A percentile compares a stretch with the other conserved stretches of the same genome.
These are phyloP conservation scores for Crematogaster levior DNA, from an alignment of 2,888 invertebrate species.

Conservation along the genomic window DNA sequence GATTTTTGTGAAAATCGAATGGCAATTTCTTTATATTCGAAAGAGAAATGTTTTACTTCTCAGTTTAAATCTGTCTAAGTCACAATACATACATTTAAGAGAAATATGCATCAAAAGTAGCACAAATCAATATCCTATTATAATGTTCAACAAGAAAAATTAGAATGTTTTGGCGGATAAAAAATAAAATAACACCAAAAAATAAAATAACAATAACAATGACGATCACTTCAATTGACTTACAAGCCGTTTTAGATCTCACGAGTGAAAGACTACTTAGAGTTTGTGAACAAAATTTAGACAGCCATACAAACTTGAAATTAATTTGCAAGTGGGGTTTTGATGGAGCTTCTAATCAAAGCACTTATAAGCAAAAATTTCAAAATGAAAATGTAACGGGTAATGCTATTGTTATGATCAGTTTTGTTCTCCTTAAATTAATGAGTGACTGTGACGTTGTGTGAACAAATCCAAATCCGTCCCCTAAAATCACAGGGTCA, in stretches of 20 bases:
- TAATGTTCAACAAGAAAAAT: slow-evolving; percentile 20
- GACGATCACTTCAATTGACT: neutral
- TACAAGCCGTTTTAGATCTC: neutral
- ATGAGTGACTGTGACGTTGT: neutral
- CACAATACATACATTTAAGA: slow-evolving; percentile 13
- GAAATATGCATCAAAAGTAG: slow-evolving; percentile 3
- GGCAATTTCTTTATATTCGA: neutral
- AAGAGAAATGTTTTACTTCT: slow-evolving; percentile 17
- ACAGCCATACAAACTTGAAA: too few species aligned
- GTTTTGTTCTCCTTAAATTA: slow-evolving; percentile 27
- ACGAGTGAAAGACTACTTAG: neutral
- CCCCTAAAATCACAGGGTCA: too few species aligned
- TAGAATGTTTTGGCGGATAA: too few species aligned
- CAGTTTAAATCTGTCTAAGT: slow-evolving; percentile 6
- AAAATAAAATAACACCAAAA: too few species aligned
- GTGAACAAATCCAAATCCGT: slow-evolving; percentile 15
- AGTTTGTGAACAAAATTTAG: slow-evolving; percentile 19
- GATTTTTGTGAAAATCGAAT: slow-evolving; percentile 11
- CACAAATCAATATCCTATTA: slow-evolving; percentile 15
- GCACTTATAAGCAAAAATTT: slow-evolving; percentile 19
- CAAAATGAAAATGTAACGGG: neutral
- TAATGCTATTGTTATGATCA: neutral
- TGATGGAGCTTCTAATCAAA: slow-evolving; percentile 16
- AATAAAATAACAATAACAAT: slow-evolving; percentile 19
- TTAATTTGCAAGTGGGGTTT: slow-evolving; percentile 22